Evolutionary conservation across 2,888 invertebrate genomes (phyloP), one percentile per base, ranked within the genome.

Genomic region (Phanerotoma sp.): DNA sequence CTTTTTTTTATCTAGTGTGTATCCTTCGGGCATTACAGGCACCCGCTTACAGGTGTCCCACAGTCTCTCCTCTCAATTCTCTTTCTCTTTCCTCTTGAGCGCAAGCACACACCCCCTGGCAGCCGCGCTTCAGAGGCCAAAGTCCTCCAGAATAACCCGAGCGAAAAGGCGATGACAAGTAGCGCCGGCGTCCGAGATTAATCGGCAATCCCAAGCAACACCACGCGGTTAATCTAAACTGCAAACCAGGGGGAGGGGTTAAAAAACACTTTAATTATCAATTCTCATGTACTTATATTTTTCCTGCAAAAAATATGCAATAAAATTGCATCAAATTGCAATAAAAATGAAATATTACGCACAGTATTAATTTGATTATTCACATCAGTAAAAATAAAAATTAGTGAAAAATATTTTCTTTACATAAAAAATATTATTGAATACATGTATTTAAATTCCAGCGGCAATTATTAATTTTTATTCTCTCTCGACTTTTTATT

Each of bases 1-100:
- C n/a, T n/a, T n/a, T n/a, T 52, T 50, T 35, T 56, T 51, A 49
- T 49, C 42, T 33, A 47, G 53, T 35, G 21, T 45, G 35, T 38
- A 32, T 49, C 30, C 45, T 52, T 49, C 48, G 50, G 53, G 52
- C 18, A 42, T 47, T 55, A 38, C 30, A 38, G 51, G 40, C 20
- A 33, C 4, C 18, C 22, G 35, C 21, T 46, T 35, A 46, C 46
- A 46, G 46, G 46, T 46, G 46, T 46, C 10, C n/a, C n/a, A 4
- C 21, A 46, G 21, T 32, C n/a, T 18, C 45, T 45, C 45, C n/a
- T 20, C 32, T 32, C 20, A 30, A 45, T 30, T 45, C 32, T 30
- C 45, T 16, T 16, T 11, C 15, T 16, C 28, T 32, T 30, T 18
- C 11, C 30, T 33, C 18, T 13, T 20, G 22, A 30, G n/a, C 46